Conservation (phyloP, 2,888 invertebrate species). For the Venusia cambrica region DNA sequence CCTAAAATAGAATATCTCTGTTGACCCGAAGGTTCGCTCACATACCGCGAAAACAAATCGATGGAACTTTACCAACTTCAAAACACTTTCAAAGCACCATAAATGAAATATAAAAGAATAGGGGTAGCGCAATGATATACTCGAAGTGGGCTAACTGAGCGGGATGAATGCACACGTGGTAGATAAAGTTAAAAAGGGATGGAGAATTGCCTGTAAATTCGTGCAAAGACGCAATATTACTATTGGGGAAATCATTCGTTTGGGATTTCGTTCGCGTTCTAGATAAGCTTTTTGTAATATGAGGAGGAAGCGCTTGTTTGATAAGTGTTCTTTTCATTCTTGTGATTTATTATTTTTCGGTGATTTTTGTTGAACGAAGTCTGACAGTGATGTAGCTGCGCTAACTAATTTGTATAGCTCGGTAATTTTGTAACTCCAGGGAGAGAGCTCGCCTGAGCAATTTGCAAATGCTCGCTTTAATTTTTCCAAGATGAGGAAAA, state of each 20-base stretch:
- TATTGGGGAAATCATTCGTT: constrained; percentile 32
- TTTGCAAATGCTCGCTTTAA: constrained; percentile 2
- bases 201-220: constrained; percentile 19
- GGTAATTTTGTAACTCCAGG: constrained; percentile 1
- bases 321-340: constrained; percentile 38
- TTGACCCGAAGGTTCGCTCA: constrained; percentile 24
- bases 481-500: constrained; percentile 5
- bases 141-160: constrained; percentile 25
- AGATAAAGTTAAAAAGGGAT: constrained; percentile 20
- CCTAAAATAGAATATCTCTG: constrained; percentile 33
- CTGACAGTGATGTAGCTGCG: constrained; percentile 25
- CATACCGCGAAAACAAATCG: constrained; percentile 38
- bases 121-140: constrained; percentile 31
- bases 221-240: constrained; percentile 34
- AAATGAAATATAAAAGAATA: constrained; percentile 43
- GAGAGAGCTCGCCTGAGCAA: constrained; percentile 1
- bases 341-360: constrained; percentile 36
- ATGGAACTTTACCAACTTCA: constrained; percentile 35
- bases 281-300: constrained; percentile 43
- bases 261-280: constrained; percentile 34
- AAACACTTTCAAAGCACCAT: constrained; percentile 44
- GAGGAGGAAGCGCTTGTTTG: constrained; percentile 34
- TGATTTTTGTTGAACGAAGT: constrained; percentile 21
- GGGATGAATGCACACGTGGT: constrained; percentile 23
- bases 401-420: constrained; percentile 9